Percentiles rank a stretch among this genome's conserved stretches.
Evolutionary conservation across 2,113 vertebrate species (phyloP).

Genomic region (Bos javanicus): DNA sequence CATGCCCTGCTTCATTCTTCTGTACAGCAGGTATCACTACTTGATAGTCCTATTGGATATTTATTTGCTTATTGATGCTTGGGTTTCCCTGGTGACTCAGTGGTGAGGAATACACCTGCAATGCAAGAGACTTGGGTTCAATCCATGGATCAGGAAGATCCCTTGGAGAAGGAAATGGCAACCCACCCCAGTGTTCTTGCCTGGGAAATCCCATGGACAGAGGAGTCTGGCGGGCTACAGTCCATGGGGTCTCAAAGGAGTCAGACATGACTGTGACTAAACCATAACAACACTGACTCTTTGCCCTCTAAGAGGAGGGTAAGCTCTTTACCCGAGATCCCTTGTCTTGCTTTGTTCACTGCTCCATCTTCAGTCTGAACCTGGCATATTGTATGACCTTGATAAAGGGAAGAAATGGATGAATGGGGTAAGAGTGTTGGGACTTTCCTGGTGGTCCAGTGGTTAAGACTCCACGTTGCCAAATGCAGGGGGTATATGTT

Average conservation of each 20-base stretch:
- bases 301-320: background rate
- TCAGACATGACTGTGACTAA: background rate
- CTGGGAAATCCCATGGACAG: background rate
- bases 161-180: background rate
- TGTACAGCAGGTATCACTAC: background rate
- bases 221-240: background rate
- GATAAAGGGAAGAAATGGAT: background rate
- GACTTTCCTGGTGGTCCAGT: background rate
- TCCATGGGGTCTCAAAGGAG: background rate
- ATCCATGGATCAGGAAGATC: background rate
- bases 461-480: background rate
- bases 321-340: background rate
- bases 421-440: background rate
- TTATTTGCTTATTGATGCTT: background rate
- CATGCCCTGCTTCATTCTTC: background rate
- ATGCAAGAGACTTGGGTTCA: background rate
- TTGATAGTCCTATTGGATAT: background rate
- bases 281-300: background rate
- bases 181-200: background rate
- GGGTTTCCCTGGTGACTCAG: background rate
- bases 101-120: background rate
- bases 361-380: background rate
- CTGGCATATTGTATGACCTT: background rate
- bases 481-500: background rate
- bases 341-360: background rate